Percentiles rank a stretch among this genome's conserved stretches.
These are phyloP conservation scores for Periphyllus acericola DNA, from an alignment of 2,888 invertebrate genomes.

Conservation along the genomic window DNA sequence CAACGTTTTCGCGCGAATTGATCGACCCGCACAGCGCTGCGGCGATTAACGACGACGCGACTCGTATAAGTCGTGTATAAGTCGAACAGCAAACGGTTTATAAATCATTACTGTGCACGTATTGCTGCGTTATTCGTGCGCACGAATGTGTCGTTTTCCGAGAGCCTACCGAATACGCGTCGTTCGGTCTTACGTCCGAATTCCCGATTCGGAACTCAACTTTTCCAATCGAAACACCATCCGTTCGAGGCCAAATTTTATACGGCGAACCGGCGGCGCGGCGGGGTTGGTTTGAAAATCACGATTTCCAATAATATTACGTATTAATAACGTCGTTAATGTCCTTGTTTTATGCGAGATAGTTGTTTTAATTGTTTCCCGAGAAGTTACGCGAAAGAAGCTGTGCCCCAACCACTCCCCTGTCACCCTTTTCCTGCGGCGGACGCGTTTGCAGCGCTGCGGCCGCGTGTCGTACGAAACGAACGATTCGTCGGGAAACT, in stretches of 20 bases:
- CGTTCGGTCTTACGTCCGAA: neutral
- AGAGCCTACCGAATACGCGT: neutral
- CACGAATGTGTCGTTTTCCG: neutral
- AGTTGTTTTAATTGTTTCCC: no score
- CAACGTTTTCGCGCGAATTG: neutral
- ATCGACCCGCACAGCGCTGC: neutral
- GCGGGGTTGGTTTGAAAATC: neutral
- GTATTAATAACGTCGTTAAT: neutral
- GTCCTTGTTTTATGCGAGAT: no score
- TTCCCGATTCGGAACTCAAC: neutral
- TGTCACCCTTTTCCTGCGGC: neutral
- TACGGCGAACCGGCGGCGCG: no score
- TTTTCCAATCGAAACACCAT: neutral
- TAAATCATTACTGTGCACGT: neutral
- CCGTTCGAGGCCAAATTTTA: neutral
- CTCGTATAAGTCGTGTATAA: neutral
- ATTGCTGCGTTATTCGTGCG: no score
- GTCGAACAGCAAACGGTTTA: neutral
- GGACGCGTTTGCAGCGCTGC: neutral
- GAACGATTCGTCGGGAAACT: neutral
- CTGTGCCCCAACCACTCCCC: neutral
- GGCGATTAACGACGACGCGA: neutral
- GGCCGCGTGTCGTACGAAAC: neutral
- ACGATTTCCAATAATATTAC: neutral
- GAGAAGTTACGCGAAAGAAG: neutral